phyloP scores from a whole-genome alignment of 1,140 invertebrate species.

The Polypedilum vanderplanki region DNA sequence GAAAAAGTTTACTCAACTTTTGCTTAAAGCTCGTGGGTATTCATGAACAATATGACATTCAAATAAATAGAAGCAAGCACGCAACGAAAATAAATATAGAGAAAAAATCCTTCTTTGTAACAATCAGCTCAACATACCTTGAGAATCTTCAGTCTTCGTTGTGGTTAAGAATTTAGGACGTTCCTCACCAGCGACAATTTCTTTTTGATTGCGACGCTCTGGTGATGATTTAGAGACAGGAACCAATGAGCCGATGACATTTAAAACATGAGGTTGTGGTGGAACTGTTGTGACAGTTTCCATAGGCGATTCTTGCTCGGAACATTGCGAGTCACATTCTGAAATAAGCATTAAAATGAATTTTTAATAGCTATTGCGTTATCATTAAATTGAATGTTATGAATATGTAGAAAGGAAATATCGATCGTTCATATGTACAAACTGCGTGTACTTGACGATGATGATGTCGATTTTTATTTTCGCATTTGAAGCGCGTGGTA shows the following conservation, averaged over 20 bases:
- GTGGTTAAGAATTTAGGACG: conserved; percentile 38
- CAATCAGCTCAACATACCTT: conserved; percentile 27
- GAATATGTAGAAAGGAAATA: no score
- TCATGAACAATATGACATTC: neutral
- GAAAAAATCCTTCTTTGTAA: neutral
- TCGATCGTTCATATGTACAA: no score
- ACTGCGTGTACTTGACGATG: no score
- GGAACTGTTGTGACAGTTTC: neutral
- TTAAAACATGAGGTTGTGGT: conserved; percentile 37
- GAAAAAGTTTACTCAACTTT: neutral
- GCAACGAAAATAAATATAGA: neutral
- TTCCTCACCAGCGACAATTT: conserved; percentile 44
- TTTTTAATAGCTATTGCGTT: no score
- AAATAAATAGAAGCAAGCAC: neutral
- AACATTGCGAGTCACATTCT: conserved; percentile 24
- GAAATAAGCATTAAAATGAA: neutral
- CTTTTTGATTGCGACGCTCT: conserved; percentile 41
- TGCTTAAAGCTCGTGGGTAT: neutral
- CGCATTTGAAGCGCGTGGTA: no score
- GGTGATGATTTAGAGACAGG: conserved; percentile 42
- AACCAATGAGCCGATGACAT: conserved; percentile 34
- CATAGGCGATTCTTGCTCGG: conserved; percentile 9
- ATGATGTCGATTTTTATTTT: no score
- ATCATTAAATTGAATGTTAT: no score
- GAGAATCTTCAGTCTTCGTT: conserved; percentile 29